A percentile compares a stretch with the other conserved stretches of the same genome.
Evolutionary conservation across 1,140 invertebrate genomes (phyloP).

Genomic region (Heliconius hewitsoni): DNA sequence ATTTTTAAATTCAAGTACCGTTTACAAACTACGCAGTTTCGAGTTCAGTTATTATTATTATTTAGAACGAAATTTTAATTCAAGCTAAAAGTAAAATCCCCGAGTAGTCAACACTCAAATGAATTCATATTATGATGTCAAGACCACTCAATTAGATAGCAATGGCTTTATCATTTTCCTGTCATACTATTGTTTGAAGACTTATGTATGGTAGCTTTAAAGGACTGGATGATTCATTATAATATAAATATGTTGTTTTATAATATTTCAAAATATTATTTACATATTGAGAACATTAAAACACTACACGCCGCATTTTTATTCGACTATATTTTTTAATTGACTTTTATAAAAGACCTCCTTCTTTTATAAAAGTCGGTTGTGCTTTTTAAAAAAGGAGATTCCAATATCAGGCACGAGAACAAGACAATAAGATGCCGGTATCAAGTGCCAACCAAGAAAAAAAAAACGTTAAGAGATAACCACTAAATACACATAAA

Average conservation of each 20-base stretch:
- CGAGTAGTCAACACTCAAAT: neutral
- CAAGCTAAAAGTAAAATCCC: neutral
- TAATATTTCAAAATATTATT: neutral
- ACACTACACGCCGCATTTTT: too few relatives aligned
- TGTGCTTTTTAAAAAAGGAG: too few relatives aligned
- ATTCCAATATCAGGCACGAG: too few relatives aligned
- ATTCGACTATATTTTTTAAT: too few relatives aligned
- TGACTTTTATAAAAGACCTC: too few relatives aligned
- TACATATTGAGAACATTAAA: neutral
- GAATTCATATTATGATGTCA: neutral
- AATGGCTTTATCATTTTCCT: neutral
- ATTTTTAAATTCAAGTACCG: too few relatives aligned
- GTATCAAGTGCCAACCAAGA: too few relatives aligned
- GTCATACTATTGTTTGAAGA: neutral
- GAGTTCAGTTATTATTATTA: neutral
- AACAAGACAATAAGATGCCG: too few relatives aligned
- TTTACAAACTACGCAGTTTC: too few relatives aligned
- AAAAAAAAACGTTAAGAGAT: too few relatives aligned
- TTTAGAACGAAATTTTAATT: neutral
- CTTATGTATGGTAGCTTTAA: neutral
- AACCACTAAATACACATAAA: too few relatives aligned
- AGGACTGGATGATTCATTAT: neutral
- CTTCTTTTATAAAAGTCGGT: too few relatives aligned
- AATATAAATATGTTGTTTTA: neutral
- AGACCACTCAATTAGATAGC: neutral